Percentiles rank a stretch among this genome's conserved stretches.
Conservation (phyloP, 2,797 vertebrate species). For the Pampus argenteus region DNA sequence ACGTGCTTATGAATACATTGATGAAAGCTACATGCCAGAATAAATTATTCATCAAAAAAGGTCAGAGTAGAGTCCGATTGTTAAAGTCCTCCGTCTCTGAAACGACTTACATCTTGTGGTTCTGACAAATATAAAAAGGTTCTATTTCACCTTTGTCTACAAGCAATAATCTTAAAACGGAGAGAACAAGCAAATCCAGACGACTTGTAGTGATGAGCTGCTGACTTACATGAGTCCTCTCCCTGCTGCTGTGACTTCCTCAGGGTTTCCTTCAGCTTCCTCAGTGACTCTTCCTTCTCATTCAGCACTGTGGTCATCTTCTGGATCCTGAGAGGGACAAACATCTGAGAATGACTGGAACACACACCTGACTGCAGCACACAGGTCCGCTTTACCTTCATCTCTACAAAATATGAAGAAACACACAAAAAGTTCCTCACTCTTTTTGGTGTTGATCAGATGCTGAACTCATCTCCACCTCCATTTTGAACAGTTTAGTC, state of each 20-base stretch:
- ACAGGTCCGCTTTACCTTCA: neutral
- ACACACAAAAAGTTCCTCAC: slow-evolving; percentile 76
- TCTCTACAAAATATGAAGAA: neutral
- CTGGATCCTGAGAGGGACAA: slow-evolving; percentile 70
- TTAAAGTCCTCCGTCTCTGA: no score
- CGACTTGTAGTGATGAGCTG: neutral
- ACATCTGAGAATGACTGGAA: neutral
- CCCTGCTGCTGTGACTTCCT: slow-evolving; percentile 84
- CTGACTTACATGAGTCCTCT: slow-evolving; percentile 87
- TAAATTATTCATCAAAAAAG: no score
- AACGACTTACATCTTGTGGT: no score
- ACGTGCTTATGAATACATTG: no score
- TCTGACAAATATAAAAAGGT: no score
- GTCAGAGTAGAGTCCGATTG: no score
- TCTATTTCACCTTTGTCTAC: no score
- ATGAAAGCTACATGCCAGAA: no score
- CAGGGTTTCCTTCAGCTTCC: slow-evolving; percentile 87
- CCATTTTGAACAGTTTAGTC: slow-evolving; percentile 84
- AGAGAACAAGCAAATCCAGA: no score
- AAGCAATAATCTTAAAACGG: no score
- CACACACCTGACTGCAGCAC: neutral
- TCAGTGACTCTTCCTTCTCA: slow-evolving; percentile 83
- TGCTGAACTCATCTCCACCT: slow-evolving; percentile 85
- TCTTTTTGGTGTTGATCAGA: slow-evolving; percentile 81
- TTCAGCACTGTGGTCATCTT: slow-evolving; percentile 82